Base-by-base conservation (phyloP, 2,888 invertebrate genomes). In the Nycteola revayana region DNA sequence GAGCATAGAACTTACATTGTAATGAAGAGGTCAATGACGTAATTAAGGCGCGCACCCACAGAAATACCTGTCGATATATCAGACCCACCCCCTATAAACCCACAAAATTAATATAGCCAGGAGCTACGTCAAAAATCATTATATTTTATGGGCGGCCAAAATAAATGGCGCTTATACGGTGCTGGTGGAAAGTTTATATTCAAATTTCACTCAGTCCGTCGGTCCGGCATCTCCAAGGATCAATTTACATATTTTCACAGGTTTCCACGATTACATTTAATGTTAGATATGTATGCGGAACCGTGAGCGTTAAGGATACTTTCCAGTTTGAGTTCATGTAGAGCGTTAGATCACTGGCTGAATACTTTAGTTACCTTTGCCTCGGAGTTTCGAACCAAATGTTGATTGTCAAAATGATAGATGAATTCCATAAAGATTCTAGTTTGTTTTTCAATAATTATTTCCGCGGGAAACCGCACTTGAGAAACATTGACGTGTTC, bases 201-300 rank as follows among this genome's bases (percentile, higher is more conserved):
- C 85, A 87, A 87, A 88, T 87, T 84, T 79, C 69, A 75, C 70
- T 73, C 75, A 75, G 81, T 75, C 81, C 74, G 79, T 66, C 76
- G 73, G 83, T 80, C 85, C 84, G 77, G 68, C 82, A 83, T 85
- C 87, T 88, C 87, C 66, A 71, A 85, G 87, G 86, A 84, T 84
- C 87, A 83, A 88, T 88, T 87, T 88, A 82, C 87, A 88, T 88
- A 87, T 86, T 83, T 85, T 85, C 83, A 79, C 84, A 84, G 85
- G 86, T 85, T 84, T 80, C 80, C 71, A 64, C 75, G 75, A 75
- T 79, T 75, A 78, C 75, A 69, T 75, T 78, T 75, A 73, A 75
- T 71, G 71, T 74, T 71, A 64, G 62, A 72, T 73, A 57, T 63
- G 63, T 69, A 60, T 57, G 53, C 57, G 66, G 59, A 59, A 55